Percentiles rank a stretch among this genome's conserved stretches.
phyloP scores from a whole-genome alignment of 2,113 vertebrate species.

The Antidorcas marsupialis region DNA sequence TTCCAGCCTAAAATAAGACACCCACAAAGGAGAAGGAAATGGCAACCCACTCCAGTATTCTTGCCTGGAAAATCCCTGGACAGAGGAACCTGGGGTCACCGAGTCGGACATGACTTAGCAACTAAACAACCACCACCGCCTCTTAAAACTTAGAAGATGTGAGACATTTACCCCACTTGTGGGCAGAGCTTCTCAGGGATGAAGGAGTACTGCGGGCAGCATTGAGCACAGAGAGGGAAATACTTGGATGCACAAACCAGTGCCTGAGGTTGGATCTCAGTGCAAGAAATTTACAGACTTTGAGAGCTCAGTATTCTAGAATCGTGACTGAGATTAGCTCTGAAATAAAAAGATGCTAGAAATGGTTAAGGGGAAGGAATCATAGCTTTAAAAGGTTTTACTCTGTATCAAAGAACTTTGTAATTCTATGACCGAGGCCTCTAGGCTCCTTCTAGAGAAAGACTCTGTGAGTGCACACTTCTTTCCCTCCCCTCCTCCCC shows the following conservation, averaged over 20 bases:
- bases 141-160: conserved; percentile 30
- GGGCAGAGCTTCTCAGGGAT: not conserved
- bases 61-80: not conserved
- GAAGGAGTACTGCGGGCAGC: conserved; percentile 22
- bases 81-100: not conserved
- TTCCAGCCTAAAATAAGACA: conserved; percentile 45
- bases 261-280: conserved; percentile 2
- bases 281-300: not conserved
- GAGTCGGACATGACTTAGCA: not conserved
- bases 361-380: not conserved
- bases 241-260: not conserved
- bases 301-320: conserved; percentile 14
- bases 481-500: not conserved
- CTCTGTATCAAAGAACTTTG: not conserved
- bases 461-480: not conserved
- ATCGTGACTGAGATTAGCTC: not conserved
- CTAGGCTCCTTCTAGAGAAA: not conserved
- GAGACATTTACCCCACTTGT: not conserved
- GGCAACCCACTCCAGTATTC: not conserved
- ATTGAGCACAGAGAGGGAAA: not conserved
- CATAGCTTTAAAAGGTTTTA: not conserved
- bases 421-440: not conserved
- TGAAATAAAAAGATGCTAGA: not conserved
- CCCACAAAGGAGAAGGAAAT: not conserved
- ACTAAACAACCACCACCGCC: not conserved